Evolutionary conservation across 1,140 invertebrate genomes (phyloP).

Genomic region (Bombus superbus): DNA sequence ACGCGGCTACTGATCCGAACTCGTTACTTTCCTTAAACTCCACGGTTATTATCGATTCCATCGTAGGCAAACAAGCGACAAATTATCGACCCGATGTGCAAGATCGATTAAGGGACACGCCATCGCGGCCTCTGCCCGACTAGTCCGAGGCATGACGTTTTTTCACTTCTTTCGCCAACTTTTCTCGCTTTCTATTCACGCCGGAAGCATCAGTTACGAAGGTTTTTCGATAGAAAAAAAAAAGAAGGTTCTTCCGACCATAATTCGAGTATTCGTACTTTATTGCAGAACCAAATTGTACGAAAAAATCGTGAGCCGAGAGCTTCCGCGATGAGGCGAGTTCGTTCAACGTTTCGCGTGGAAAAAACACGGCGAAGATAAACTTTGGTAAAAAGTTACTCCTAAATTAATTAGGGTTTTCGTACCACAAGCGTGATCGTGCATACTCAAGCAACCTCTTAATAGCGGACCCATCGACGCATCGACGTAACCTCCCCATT

Average conservation of each 20-base stretch:
- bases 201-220: background rate
- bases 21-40: background rate
- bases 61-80: constrained; percentile 16
- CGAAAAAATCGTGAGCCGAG: background rate
- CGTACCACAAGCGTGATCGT: constrained; percentile 5
- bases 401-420: constrained; percentile 54
- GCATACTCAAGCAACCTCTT: constrained; percentile 29
- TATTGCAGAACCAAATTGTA: constrained; percentile 45
- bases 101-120: constrained; percentile 14
- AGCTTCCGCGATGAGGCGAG: constrained; percentile 45
- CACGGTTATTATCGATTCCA: constrained; percentile 50
- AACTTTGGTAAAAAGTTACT: constrained; percentile 14
- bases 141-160: background rate
- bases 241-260: background rate
- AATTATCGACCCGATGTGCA: constrained; percentile 25
- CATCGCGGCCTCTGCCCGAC: background rate
- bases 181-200: too few species aligned
- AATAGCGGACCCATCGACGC: background rate
- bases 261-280: constrained; percentile 49
- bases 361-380: constrained; percentile 1
- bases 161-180: background rate
- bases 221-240: background rate
- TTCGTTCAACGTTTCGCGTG: constrained; percentile 29
- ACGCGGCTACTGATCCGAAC: constrained; percentile 30
- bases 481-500: too few species aligned